Evolutionary conservation across 2,797 vertebrate genomes (phyloP).

Genomic region (Peromyscus nudipes): DNA sequence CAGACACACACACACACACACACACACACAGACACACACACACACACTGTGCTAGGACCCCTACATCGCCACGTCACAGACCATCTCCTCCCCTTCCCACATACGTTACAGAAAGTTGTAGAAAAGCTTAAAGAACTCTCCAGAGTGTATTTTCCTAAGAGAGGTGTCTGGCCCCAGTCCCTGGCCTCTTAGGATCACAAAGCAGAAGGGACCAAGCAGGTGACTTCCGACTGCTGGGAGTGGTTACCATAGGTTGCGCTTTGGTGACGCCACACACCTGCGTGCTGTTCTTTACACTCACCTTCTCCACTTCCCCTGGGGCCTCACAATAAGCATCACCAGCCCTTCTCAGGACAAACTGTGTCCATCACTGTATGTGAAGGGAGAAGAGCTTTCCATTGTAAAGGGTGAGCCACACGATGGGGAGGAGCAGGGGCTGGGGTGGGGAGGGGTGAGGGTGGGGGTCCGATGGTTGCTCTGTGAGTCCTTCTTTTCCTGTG

Average conservation of each 20-base stretch:
- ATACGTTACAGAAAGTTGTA: not conserved
- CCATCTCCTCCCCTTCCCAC: not conserved
- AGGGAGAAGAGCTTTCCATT: not conserved
- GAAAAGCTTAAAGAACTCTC: not conserved
- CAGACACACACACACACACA: not conserved
- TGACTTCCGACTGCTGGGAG: accelerated
- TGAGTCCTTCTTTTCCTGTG: not conserved
- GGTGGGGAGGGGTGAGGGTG: not conserved
- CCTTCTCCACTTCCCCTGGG: not conserved
- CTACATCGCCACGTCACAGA: not conserved
- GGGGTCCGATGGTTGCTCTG: not conserved
- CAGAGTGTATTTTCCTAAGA: not conserved
- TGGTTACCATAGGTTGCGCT: not conserved
- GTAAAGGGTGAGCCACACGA: not conserved
- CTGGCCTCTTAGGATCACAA: not conserved
- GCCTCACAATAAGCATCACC: not conserved
- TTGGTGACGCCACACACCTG: not conserved
- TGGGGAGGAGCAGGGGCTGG: not conserved
- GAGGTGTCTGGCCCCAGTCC: not conserved
- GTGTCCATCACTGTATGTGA: not conserved
- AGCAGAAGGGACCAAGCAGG: not conserved
- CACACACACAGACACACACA: not conserved
- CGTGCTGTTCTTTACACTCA: not conserved
- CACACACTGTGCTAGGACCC: not conserved
- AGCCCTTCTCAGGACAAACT: not conserved